Evolutionary conservation across 2,888 invertebrate genomes (phyloP).

Genomic region (Subacronicta megacephala): DNA sequence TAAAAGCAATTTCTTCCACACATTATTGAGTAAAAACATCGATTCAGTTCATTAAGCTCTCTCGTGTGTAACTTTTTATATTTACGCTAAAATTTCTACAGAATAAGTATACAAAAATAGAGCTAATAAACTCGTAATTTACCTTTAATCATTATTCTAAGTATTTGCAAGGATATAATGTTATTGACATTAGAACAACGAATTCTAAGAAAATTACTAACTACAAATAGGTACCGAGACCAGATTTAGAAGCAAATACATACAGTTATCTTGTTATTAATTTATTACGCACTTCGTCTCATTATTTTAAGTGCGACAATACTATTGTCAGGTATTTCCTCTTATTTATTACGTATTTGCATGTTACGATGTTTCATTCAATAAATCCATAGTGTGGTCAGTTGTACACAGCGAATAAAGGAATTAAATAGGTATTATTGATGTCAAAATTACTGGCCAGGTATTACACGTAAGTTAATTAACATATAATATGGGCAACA

Average conservation of each 20-base stretch:
- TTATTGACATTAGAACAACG: constrained; percentile 3
- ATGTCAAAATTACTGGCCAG: constrained; percentile 50
- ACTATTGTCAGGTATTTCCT: constrained; percentile 48
- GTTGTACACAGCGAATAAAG: constrained; percentile 30
- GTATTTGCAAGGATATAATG: too few relatives aligned
- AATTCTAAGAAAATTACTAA: constrained; percentile 15
- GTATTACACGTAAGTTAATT: constrained; percentile 48
- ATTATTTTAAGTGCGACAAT: constrained; percentile 46
- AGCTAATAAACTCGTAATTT: too few relatives aligned
- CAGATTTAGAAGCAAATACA: constrained; percentile 28
- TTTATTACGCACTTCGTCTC: constrained; percentile 33
- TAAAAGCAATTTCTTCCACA: too few relatives aligned
- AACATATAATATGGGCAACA: constrained; percentile 55
- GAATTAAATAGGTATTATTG: constrained; percentile 47
- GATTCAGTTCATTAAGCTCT: constrained; percentile 21
- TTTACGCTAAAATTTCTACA: constrained; percentile 16
- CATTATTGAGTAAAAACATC: constrained; percentile 21
- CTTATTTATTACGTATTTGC: constrained; percentile 43
- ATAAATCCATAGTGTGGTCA: constrained; percentile 33
- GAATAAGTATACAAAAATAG: too few relatives aligned
- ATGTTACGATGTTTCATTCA: constrained; percentile 53
- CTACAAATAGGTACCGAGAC: neutral
- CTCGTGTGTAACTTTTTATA: constrained; percentile 28
- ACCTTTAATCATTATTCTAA: too few relatives aligned
- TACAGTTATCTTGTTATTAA: constrained; percentile 14